These are phyloP conservation scores for Margarornis squamiger DNA, from an alignment of 2,797 vertebrate genomes.

Conservation along the genomic window DNA sequence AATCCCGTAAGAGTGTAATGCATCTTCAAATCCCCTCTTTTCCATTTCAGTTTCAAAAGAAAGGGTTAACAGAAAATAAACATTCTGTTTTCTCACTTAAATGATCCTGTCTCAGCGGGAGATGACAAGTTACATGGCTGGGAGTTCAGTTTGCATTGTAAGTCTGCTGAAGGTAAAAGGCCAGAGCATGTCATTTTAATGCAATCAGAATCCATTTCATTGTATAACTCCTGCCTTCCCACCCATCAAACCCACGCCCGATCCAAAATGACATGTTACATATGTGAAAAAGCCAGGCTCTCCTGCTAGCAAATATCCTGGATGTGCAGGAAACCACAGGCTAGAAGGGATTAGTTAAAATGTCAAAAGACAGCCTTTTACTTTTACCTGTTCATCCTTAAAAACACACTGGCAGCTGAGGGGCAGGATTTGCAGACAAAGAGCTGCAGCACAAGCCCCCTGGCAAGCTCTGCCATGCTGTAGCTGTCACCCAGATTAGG, in stretches of 20 bases:
- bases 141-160: conserved; percentile 75
- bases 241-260: conserved; percentile 76
- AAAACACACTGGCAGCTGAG: conserved; percentile 88
- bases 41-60: background rate
- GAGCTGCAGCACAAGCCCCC: conserved; percentile 76
- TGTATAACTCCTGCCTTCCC: conserved; percentile 75
- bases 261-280: conserved; percentile 92
- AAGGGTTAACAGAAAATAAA: background rate
- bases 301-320: conserved; percentile 91
- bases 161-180: conserved; percentile 78
- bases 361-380: conserved; percentile 90
- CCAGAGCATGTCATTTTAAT: conserved; percentile 82
- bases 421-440: conserved; percentile 86
- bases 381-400: conserved; percentile 93
- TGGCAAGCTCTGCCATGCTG: conserved; percentile 88
- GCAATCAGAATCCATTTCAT: conserved; percentile 87
- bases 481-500: conserved; percentile 90
- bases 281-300: conserved; percentile 98
- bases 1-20: fast-evolving
- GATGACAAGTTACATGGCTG: background rate
- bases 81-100: background rate
- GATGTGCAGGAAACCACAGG: conserved; percentile 89
- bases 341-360: conserved; percentile 94
- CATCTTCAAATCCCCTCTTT: background rate
- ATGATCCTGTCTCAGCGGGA: conserved; percentile 14